A percentile compares a stretch with the other conserved stretches of the same genome.
phyloP scores from a whole-genome alignment of 2,888 invertebrate genomes.

The Heliothis peltigera region DNA sequence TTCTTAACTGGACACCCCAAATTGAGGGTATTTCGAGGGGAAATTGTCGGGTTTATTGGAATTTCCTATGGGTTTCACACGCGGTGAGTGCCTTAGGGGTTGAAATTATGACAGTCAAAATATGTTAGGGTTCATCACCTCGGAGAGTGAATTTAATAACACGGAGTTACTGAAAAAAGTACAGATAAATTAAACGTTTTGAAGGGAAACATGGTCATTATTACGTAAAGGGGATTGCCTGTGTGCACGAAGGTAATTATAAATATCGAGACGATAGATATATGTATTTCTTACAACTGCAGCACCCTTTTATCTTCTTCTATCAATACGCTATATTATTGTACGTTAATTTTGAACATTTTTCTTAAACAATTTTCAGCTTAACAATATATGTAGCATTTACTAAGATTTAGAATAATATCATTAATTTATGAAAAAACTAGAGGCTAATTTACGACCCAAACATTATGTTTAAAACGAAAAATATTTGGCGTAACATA shows the following conservation, averaged over 20 bases:
- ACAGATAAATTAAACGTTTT: background rate
- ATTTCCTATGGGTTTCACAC: slow-evolving; percentile 85
- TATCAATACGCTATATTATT: no score
- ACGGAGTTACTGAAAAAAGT: background rate
- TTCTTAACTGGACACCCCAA: slow-evolving; percentile 88
- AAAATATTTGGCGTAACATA: slow-evolving; percentile 49
- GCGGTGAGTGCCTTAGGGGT: slow-evolving; percentile 66
- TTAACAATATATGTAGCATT: no score
- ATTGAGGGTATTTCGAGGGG: slow-evolving; percentile 82
- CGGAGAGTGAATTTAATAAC: slow-evolving; percentile 17
- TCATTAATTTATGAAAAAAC: background rate
- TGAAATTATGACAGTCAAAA: slow-evolving; percentile 59
- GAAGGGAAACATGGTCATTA: no score
- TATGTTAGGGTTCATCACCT: slow-evolving; percentile 41
- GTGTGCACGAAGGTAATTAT: background rate
- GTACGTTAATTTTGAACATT: no score
- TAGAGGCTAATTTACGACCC: slow-evolving; percentile 52
- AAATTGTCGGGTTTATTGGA: slow-evolving; percentile 84
- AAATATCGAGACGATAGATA: background rate
- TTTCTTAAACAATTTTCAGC: no score
- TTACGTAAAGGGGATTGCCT: no score
- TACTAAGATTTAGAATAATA: no score
- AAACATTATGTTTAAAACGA: slow-evolving; percentile 47
- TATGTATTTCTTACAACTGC: no score
- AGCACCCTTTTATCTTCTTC: no score